Conservation (phyloP, 2,888 invertebrate genomes). For the Aphidoletes aphidimyza region DNA sequence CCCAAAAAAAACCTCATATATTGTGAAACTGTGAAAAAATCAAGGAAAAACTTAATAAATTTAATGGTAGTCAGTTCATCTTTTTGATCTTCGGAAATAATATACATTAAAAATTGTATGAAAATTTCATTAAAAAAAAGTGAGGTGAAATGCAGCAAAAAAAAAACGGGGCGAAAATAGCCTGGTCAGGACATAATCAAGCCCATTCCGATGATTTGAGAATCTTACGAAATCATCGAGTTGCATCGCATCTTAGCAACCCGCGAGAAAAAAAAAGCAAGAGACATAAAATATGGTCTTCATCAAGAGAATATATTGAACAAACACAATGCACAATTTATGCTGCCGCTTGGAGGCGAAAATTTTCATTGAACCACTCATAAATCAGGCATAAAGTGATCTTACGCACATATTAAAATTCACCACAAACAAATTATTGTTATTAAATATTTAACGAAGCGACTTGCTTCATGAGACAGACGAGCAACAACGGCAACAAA, state of each 20-base stretch:
- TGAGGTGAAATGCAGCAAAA: not conserved
- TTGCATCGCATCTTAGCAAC: no score
- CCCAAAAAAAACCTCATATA: no score
- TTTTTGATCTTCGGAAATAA: conserved; percentile 29
- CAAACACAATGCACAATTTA: conserved; percentile 52
- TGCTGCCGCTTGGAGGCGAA: conserved; percentile 39
- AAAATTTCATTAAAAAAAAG: conserved; percentile 20
- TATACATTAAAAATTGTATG: conserved; percentile 30
- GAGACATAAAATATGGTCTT: not conserved
- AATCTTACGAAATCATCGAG: conserved; percentile 24
- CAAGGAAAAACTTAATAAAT: conserved; percentile 24
- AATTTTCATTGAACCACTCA: not conserved
- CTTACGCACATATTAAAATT: conserved; percentile 53
- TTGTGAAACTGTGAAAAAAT: conserved; percentile 40
- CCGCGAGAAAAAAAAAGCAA: not conserved
- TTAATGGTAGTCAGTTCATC: conserved; percentile 54
- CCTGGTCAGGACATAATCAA: conserved; percentile 43
- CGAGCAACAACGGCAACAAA: not conserved
- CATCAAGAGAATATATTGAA: not conserved
- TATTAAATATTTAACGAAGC: conserved; percentile 50
- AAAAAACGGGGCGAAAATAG: not conserved
- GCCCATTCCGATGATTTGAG: not conserved
- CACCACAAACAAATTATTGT: conserved; percentile 45
- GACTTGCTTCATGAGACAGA: no score
- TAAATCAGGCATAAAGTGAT: conserved; percentile 52